Evolutionary conservation across 23 tunicate species (phyloP).

Genomic region (Diplosoma virens): DNA sequence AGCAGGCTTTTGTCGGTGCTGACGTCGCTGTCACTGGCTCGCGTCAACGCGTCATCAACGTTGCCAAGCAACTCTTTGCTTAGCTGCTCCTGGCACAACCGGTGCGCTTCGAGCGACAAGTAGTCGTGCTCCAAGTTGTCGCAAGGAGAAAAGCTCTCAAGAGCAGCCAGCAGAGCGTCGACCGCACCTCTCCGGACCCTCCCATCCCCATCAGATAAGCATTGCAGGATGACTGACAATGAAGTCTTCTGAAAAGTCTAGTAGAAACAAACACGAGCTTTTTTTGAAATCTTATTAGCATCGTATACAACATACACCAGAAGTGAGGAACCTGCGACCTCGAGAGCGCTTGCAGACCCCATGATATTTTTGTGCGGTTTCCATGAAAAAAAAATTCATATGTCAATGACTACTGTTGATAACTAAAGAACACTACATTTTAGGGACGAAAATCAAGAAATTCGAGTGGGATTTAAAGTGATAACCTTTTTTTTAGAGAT

Average conservation of each 20-base stretch:
- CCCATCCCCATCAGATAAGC: constrained; percentile 45
- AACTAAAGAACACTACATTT: too few species aligned
- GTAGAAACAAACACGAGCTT: not conserved
- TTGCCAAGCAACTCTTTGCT: constrained; percentile 4
- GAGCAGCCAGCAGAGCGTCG: constrained; percentile 22
- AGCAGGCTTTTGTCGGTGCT: constrained; percentile 50
- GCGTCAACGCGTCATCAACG: constrained; percentile 2
- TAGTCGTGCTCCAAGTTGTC: not conserved
- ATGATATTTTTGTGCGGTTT: too few species aligned
- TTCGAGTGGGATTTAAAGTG: too few species aligned
- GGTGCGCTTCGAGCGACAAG: constrained; percentile 28
- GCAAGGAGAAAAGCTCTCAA: not conserved
- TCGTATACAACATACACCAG: too few species aligned
- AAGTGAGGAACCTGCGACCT: too few species aligned
- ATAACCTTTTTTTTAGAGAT: too few species aligned
- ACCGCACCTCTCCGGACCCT: constrained; percentile 58
- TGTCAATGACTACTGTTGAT: too few species aligned
- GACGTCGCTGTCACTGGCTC: not conserved
- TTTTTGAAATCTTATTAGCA: too few species aligned
- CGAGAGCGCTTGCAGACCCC: too few species aligned
- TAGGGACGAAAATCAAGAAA: too few species aligned
- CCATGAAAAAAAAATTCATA: too few species aligned
- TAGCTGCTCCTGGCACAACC: constrained; percentile 26
- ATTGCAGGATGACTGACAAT: constrained; percentile 1
- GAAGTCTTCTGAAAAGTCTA: constrained; percentile 5